Base-by-base conservation (phyloP, 2,888 invertebrate genomes). In the Orthonychiurus folsomi region DNA sequence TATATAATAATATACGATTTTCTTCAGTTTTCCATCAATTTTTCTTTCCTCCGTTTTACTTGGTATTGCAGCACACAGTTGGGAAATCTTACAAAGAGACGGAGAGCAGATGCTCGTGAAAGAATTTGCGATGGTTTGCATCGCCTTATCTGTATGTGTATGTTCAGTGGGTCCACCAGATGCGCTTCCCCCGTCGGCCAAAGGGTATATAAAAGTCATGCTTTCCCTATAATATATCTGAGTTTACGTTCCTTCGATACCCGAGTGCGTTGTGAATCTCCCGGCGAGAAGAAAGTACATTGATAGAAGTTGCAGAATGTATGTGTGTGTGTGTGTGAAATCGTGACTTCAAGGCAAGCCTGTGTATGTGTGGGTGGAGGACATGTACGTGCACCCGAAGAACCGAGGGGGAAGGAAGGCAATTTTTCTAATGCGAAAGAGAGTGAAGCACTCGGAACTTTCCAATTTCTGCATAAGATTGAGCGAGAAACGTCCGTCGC, bases 381-480 rank as follows among this genome's bases (percentile, higher is more conserved):
- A 37, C 37, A 37, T 9, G 15, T 37, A 37, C 15, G 37, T 37
- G 37, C n/a, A 28, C 18, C n/a, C 12, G 65, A 28, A 37, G 28
- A 37, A 54, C 54, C 25, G 28, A 21, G 24, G 62, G 55, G 54
- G 56, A 56, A 28, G 15, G 21, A 54, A 60, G 58, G 68, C 66
- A 70, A 69, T 70, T 70, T 69, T 67, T 69, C 67, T 70, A 70
- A 70, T 70, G 66, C 62, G 67, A 68, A 59, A 59, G 28, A 23
- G 25, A 25, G 50, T 50, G 27, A 25, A 47, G 58, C 52, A 67
- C 67, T 69, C 66, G 68, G 69, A 71, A 71, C 69, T 68, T 71
- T 71, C 67, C 71, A 68, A 69, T 71, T 69, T 71, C 68, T 71
- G 67, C 67, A 71, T 68, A 69, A 69, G 68, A 69, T 71, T 71